Base-by-base conservation (phyloP, 2,797 vertebrate genomes). In the Orientallactaga sibirica region DNA sequence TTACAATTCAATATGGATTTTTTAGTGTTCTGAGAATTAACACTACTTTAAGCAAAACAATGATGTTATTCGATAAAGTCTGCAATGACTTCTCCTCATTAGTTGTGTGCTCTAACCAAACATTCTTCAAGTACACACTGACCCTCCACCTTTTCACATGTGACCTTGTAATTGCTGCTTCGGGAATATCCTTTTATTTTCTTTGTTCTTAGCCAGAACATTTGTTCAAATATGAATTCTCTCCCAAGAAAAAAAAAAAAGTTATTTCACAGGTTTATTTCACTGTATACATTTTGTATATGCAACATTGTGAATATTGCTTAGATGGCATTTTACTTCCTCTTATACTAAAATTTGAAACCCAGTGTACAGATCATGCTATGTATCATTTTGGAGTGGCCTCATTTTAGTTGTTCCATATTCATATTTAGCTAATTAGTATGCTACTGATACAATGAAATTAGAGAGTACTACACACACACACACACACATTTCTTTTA, bases 1-100 rank as follows among this genome's bases (percentile, higher is more conserved):
- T 96, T 95, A 88, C 27, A 58, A 86, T 93, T 92, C 67, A 79
- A 68, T 85, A 43, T 88, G 5, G 8, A 3, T 12, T 93, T 78
- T 62, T 62, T 77, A 61, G 58, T 52, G 86, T 58, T 93, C 61
- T 85, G 37, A 19, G 8, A 94, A 91, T 88, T 66, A n/a, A 58
- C 43, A 10, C 18, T 68, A 67, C 16, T 93, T 93, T 9, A 85
- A 52, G 88, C 19, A 90, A 93, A 88, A 83, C 58, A 70, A 80
- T 86, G 48, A 66, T 52, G 1, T 27, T 86, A 80, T 88, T 48
- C 25, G 12, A n/a, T 91, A 37, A 66, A 48, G 5, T 81, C 12
- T 79, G 4, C 27, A 92, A 11, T 52, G 64, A 62, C 12, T 94
- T 85, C 16, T 76, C 9, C 5, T 64, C 33, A 85, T 87, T 78